Percentiles rank a stretch among this genome's conserved stretches.
phyloP scores from a whole-genome alignment of 2,113 vertebrate genomes.

The Passer domesticus region DNA sequence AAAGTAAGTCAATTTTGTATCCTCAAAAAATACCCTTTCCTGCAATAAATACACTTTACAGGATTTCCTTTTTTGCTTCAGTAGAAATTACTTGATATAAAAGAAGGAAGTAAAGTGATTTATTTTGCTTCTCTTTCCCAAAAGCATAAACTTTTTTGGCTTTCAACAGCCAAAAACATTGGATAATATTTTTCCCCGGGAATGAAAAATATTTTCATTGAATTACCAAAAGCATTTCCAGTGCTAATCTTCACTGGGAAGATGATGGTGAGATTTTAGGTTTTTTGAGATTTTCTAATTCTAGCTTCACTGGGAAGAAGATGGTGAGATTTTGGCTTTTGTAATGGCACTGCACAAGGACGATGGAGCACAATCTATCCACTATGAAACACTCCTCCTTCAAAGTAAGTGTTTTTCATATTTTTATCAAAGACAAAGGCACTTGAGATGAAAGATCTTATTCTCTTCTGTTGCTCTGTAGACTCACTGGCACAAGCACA shows the following conservation, averaged over 20 bases:
- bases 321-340: neutral
- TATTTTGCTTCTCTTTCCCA: neutral
- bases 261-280: neutral
- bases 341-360: neutral
- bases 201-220: neutral
- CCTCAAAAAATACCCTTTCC: neutral
- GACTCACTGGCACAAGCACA: slow-evolving; percentile 14
- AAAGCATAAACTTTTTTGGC: neutral
- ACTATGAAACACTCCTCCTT: neutral
- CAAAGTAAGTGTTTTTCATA: slow-evolving; percentile 14
- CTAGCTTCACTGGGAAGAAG: neutral
- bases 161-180: neutral
- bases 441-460: slow-evolving; percentile 18
- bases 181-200: neutral
- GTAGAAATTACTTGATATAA: neutral
- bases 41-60: neutral
- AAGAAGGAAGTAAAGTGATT: neutral
- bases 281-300: neutral
- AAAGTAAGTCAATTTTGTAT: neutral
- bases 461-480: neutral
- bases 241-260: neutral
- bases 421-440: slow-evolving; percentile 31
- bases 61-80: neutral
- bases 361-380: neutral
- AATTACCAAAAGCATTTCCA: neutral